A percentile compares a stretch with the other conserved stretches of the same genome.
These are phyloP conservation scores for Exephanes ischioxanthus DNA, from an alignment of 2,888 invertebrate genomes.

Conservation along the genomic window DNA sequence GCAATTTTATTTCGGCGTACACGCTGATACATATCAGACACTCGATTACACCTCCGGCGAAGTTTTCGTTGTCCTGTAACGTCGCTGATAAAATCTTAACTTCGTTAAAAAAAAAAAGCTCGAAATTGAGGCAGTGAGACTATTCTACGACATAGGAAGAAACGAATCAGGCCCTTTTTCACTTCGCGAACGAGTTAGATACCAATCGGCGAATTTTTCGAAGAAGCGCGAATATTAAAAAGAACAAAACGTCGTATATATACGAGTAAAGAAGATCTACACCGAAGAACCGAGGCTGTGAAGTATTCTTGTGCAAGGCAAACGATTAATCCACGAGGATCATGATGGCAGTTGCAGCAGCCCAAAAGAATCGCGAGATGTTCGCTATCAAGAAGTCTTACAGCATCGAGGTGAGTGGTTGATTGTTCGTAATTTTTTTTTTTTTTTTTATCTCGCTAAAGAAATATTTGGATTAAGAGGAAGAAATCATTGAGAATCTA, in stretches of 20 bases:
- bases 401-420: conserved; percentile 95
- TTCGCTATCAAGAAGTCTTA: conserved; percentile 99
- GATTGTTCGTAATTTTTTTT: background rate
- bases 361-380: conserved; percentile 97
- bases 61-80: conserved; percentile 65
- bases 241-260: background rate
- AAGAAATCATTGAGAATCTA: background rate
- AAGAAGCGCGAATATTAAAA: conserved; percentile 34
- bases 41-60: conserved; percentile 35
- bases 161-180: conserved; percentile 60
- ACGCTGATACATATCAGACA: background rate
- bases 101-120: conserved; percentile 4
- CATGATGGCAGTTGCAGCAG: conserved; percentile 95
- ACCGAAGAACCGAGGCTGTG: conserved; percentile 57
- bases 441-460: background rate
- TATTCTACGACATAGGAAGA: conserved; percentile 43
- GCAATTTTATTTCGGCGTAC: conserved; percentile 2
- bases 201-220: conserved; percentile 54
- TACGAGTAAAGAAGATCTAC: conserved; percentile 42
- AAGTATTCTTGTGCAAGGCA: conserved; percentile 65
- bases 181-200: conserved; percentile 44
- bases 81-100: conserved; percentile 35
- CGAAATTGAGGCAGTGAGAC: conserved; percentile 69
- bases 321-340: conserved; percentile 42
- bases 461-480: background rate